Conservation (phyloP, 2,797 vertebrate species). For the Enteromius radiatus region DNA sequence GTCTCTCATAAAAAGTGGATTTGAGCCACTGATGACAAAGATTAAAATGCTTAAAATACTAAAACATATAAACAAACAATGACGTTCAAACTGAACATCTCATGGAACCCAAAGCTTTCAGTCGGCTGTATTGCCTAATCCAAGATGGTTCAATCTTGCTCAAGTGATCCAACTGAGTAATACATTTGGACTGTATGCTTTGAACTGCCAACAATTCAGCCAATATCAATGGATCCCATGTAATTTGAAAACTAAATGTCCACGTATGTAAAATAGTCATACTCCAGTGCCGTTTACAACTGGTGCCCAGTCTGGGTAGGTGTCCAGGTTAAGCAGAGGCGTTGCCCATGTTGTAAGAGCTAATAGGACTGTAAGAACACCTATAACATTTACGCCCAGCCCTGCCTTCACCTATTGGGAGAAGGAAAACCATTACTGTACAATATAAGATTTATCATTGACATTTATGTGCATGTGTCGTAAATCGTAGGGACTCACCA, state of each 20-base stretch:
- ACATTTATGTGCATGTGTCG: background rate
- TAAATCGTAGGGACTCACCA: constrained; percentile 80
- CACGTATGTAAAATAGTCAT: constrained; percentile 58
- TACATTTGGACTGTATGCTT: background rate
- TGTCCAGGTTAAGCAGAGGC: constrained; percentile 82
- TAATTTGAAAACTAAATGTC: constrained; percentile 26
- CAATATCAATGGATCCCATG: background rate
- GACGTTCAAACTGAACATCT: background rate
- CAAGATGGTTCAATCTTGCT: background rate
- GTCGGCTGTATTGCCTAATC: background rate
- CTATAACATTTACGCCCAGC: constrained; percentile 87
- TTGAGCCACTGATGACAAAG: background rate
- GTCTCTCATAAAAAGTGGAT: background rate
- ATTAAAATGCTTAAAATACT: constrained; percentile 14
- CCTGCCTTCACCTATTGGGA: constrained; percentile 89
- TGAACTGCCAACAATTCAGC: background rate
- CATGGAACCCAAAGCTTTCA: constrained; percentile 11
- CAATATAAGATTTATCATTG: background rate
- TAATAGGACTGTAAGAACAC: constrained; percentile 84
- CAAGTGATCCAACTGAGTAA: background rate
- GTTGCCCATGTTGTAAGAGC: constrained; percentile 86
- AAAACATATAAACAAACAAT: constrained; percentile 33
- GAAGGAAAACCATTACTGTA: constrained; percentile 22
- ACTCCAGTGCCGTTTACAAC: constrained; percentile 74
- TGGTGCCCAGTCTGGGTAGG: constrained; percentile 86